Evolutionary conservation across 2,797 vertebrate species (phyloP), one percentile per base, ranked within the genome.

Genomic region (Catostomus latipinnis): DNA sequence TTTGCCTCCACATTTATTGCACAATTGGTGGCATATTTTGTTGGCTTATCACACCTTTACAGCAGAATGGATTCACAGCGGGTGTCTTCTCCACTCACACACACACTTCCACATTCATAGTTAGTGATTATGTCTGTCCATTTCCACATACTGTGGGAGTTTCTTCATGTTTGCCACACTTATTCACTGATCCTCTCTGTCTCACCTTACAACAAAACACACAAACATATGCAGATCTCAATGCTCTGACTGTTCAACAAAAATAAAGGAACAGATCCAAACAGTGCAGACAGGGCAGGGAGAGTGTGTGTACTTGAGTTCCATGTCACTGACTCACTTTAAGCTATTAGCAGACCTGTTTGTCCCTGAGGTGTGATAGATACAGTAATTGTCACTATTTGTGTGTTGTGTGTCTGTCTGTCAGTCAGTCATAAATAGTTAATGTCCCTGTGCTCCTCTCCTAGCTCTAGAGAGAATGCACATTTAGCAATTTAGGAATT

Each of bases 351-450:
- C 57, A 14, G 58, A 13, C 16, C 72, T 76, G 67, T 53, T 16
- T 71, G 50, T n/a, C 70, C 46, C 67, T 13, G 22, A 52, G 68
- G 50, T 63, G 45, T 18, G 53, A 34, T 62, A 6, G 14, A 50
- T 52, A 72, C 34, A 34, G 34, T 34, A 34, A 78, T 71, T 54
- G n/a, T 72, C 77, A 72, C 60, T 66, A 79, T 34, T 34, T 79
- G 58, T 57, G 9, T 65, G 60, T 62, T 62, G 11, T 62, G 18
- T 77, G 18, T 77, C 34, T 34, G 34, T 34, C 22, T 22, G 34
- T 34, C 34, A 34, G 75, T 70, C 50, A 12, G 34, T 7, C 14
- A 5, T 53, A 43, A 72, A 13, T 78, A 6, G 4, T 61, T 54
- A 22, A 62, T 71, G 43, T 72, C 43, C 52, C 43, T 48, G 43